Evolutionary conservation across 1,140 invertebrate species (phyloP), one percentile per base, ranked within the genome.

Genomic region (Manduca sexta): DNA sequence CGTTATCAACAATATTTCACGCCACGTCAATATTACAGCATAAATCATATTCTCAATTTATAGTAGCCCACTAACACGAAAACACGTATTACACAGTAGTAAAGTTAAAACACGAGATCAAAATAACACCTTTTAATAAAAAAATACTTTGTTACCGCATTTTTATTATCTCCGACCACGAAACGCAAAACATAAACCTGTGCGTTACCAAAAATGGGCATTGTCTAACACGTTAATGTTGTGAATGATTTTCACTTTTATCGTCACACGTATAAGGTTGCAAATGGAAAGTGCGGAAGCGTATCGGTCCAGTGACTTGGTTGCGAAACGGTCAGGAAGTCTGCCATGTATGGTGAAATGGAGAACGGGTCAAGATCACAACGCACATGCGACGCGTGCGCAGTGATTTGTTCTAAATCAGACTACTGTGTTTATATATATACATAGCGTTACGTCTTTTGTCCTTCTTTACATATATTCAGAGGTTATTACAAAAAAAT

Each of bases 151-250:
- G 17, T 29, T 52, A 43, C 45, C 14, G 37, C 48, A 50, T 33
- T 50, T 40, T 55, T 54, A 60, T 49, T 41, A 51, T 51, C 35
- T 31, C 17, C 45, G 42, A 50, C 51, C 52, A 51, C 52, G 56
- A 51, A 53, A 51, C 41, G 38, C 42, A 30, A 34, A 51, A 34
- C 53, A 33, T 41, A 40, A 52, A 30, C 37, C 21, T 34, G 41
- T 46, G 21, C 56, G 56, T 56, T 56, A 60, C 57, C 57, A 60
- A 56, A 60, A 56, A 55, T 60, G 57, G 57, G 29, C 49, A 57
- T 49, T 42, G 47, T 50, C 47, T 50, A 31, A 26, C 35, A 30
- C 26, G 6, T 41, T 17, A 38, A 6, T 2, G 10, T 1, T 33
- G 29, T 42, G 35, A 8, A 41, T 11, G 1, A 50, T 31, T 50